Percentiles rank a stretch among this genome's conserved stretches.
Conservation (phyloP, 30 jellyfish, hydroid and myxozoan genomes). For the Rhopilema esculentum region DNA sequence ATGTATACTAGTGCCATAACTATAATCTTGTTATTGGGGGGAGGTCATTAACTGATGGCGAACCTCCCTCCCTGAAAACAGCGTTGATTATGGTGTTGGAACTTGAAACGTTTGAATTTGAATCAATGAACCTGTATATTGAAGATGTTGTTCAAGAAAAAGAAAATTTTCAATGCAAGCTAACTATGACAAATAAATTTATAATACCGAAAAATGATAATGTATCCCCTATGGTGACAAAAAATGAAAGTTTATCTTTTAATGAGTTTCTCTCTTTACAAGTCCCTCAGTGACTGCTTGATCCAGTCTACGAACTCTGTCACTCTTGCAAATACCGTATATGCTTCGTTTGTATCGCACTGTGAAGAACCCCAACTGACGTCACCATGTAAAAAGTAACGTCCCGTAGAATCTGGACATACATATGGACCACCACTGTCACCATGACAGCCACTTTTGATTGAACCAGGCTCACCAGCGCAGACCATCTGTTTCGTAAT, state of each 20-base stretch:
- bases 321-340: conserved; percentile 78
- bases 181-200: not conserved
- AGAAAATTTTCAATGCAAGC: not conserved
- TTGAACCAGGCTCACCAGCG: conserved; percentile 58
- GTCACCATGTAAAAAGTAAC: conserved; percentile 76
- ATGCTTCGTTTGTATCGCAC: conserved; percentile 57
- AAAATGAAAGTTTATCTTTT: not conserved
- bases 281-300: conserved; percentile 29
- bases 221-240: not conserved
- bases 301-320: conserved; percentile 72
- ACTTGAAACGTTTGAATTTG: not conserved
- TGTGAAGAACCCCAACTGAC: conserved; percentile 89
- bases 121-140: not conserved
- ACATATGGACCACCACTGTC: conserved; percentile 90
- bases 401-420: conserved; percentile 54
- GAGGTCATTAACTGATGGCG: no score
- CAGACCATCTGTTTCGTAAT: conserved; percentile 69
- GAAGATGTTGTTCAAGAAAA: not conserved
- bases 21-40: no score
- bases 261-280: not conserved
- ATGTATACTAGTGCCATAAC: no score
- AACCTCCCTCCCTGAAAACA: not conserved
- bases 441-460: conserved; percentile 83
- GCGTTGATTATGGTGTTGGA: not conserved
- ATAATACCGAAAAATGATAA: not conserved